Conservation (phyloP, 2,797 vertebrate species). For the Centropyge bicolor region DNA sequence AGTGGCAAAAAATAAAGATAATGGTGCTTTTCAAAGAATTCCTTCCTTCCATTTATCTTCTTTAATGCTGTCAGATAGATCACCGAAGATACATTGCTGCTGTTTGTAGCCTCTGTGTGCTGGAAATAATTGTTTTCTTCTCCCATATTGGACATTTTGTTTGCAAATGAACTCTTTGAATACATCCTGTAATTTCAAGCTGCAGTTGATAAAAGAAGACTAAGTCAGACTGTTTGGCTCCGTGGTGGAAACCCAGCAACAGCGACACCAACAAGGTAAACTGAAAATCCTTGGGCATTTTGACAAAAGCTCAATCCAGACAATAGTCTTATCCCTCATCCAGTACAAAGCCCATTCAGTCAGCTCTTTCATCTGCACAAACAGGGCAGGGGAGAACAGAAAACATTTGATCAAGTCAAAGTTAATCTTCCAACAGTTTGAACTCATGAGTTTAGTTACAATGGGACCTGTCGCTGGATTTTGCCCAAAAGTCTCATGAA, state of each 20-base stretch:
- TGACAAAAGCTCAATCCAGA: slow-evolving; percentile 61
- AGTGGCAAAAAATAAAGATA: slow-evolving; percentile 5
- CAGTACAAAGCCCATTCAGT: slow-evolving; percentile 69
- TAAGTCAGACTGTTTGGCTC: slow-evolving; percentile 38
- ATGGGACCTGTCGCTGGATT: slow-evolving; percentile 18
- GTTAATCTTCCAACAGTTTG: slow-evolving; percentile 70
- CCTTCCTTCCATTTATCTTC: not conserved
- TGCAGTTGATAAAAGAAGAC: slow-evolving; percentile 1
- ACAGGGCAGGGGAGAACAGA: slow-evolving; percentile 57
- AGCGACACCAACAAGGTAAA: slow-evolving; percentile 53
- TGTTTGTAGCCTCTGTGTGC: not conserved
- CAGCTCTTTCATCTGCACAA: slow-evolving; percentile 71
- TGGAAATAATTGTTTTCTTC: not conserved
- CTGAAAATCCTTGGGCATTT: slow-evolving; percentile 41
- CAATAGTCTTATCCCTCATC: slow-evolving; percentile 71
- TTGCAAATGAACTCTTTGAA: slow-evolving; percentile 18
- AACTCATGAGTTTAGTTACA: slow-evolving; percentile 50
- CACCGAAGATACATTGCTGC: not conserved
- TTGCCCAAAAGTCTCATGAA: not conserved
- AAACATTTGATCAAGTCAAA: slow-evolving; percentile 72
- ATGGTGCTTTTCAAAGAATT: slow-evolving; percentile 3
- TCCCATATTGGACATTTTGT: not conserved
- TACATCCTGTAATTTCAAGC: slow-evolving; percentile 7
- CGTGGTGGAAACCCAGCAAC: slow-evolving; percentile 33
- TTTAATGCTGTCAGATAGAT: not conserved